Conservation (phyloP, 2,888 invertebrate species). For the Notodonta dromedarius region DNA sequence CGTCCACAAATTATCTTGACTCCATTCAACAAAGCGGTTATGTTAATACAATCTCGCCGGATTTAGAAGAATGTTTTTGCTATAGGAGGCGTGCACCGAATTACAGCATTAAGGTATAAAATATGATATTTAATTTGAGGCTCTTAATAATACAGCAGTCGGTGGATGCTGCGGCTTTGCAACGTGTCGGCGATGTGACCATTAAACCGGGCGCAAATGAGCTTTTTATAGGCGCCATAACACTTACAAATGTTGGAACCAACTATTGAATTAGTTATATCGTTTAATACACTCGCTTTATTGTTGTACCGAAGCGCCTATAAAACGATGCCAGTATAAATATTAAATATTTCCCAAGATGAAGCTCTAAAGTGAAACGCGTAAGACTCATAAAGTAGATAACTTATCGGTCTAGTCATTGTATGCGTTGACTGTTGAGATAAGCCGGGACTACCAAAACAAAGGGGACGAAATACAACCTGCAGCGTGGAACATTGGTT, state of each 20-base stretch:
- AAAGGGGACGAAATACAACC: conserved; percentile 4
- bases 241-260: conserved; percentile 68
- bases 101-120: conserved; percentile 70
- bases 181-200: conserved; percentile 56
- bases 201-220: conserved; percentile 70
- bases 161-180: conserved; percentile 46
- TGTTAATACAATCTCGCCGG: conserved; percentile 79
- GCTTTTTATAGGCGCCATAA: conserved; percentile 72
- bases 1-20: conserved; percentile 82
- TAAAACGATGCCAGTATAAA: conserved; percentile 58
- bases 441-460: background rate
- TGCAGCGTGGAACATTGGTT: conserved; percentile 27
- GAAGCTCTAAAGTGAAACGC: conserved; percentile 34
- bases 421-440: conserved; percentile 5
- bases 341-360: conserved; percentile 55
- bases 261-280: conserved; percentile 75
- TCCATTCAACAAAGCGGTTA: conserved; percentile 82
- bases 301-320: conserved; percentile 51
- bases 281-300: conserved; percentile 69
- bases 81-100: conserved; percentile 66
- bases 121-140: conserved; percentile 67
- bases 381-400: conserved; percentile 18
- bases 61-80: conserved; percentile 78
- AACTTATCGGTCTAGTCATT: conserved; percentile 14
- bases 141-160: conserved; percentile 55